Evolutionary conservation across 2,888 invertebrate genomes (phyloP).

Genomic region (Ditula angustiorana): DNA sequence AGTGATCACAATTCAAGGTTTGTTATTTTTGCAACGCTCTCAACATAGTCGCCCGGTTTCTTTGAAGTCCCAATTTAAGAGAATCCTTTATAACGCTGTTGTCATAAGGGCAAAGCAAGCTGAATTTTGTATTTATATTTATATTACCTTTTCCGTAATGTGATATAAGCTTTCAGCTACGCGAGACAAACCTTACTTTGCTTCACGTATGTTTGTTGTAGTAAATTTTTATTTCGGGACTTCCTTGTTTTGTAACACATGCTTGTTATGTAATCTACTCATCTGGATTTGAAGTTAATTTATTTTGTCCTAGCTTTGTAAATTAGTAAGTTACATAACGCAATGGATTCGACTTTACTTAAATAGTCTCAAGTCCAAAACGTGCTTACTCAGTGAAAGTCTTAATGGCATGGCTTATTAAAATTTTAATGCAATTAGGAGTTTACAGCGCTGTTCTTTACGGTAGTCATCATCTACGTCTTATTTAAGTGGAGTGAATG

Average conservation of each 20-base stretch:
- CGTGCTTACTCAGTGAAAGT: background rate
- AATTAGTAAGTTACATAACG: background rate
- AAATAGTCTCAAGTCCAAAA: background rate
- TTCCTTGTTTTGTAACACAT: background rate
- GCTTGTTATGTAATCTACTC: background rate
- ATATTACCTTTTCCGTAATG: conserved; percentile 15
- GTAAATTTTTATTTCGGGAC: background rate
- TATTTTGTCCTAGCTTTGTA: background rate
- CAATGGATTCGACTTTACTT: background rate
- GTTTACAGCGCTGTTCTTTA: background rate
- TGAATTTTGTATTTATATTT: conserved; percentile 5
- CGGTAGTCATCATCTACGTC: background rate
- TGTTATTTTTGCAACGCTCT: conserved; percentile 40
- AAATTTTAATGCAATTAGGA: background rate
- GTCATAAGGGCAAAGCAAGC: conserved; percentile 6
- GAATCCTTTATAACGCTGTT: conserved; percentile 25
- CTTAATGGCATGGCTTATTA: background rate
- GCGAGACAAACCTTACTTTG: background rate
- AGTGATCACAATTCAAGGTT: conserved; percentile 93
- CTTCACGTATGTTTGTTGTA: background rate
- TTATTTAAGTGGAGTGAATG: background rate
- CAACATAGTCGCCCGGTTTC: background rate
- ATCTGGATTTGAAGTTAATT: background rate
- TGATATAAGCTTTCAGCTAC: conserved; percentile 18
- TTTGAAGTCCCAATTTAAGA: conserved; percentile 25